Base-by-base conservation (phyloP, 1,140 invertebrate species). In the Penaeus vannamei region DNA sequence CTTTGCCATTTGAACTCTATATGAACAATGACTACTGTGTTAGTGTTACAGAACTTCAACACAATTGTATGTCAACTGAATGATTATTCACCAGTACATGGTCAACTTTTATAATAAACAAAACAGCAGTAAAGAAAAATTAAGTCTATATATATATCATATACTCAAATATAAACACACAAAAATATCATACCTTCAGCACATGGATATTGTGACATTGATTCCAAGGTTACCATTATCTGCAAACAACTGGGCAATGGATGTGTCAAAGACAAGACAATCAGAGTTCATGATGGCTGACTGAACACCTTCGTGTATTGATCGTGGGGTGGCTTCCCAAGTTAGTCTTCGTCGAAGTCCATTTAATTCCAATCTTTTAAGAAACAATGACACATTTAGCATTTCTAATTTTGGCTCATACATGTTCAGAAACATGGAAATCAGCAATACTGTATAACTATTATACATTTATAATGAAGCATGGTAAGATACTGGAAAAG, bases 171-270 rank as follows among this genome's bases (percentile, higher is more conserved):
- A 32, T n/a, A 19, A 29, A n/a, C 14, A n/a, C 42, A 76, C 42
- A 36, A 76, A 29, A 36, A 36, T 76, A 76, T 32, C 87, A 36
- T 84, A 89, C 87, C 81, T 88, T 91, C 84, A 92, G 79, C 91
- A 92, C 95, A 97, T 96, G 89, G 97, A 98, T 93, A 99, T 99
- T 92, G 99, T 99, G 90, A 99, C 99, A 94, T 99, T 99, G 91
- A 99, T 99, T 91, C 98, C 99, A 86, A 99, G 95, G 94, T 99
- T 99, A 12, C 98, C 99, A 94, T 99, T 99, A 93, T 99, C 99
- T 29, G 99, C 98, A 95, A 99, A 99, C 69, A 99, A 94, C 93
- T 99, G 97, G 86, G 99, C 99, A 93, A 99, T 98, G 84, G 97
- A 98, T 46, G 98, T 99, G 93, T 99, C 99, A 94, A 99, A 99